Base-by-base conservation (phyloP, 2,888 invertebrate genomes). In the Drosophila nr. fundita region DNA sequence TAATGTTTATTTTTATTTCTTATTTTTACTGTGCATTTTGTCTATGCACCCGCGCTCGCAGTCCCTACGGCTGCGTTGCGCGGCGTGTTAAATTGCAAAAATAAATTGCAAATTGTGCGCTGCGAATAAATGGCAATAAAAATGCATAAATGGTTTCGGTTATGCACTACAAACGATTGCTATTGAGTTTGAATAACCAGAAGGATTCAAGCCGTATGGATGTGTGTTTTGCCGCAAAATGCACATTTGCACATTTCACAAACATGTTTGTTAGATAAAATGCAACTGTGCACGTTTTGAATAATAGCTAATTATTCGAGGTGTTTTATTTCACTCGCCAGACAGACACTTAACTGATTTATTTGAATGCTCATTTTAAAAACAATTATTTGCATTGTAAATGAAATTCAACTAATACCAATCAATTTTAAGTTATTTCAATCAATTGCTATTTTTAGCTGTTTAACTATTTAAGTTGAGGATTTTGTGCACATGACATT, bases 1-100 rank as follows among this genome's bases (percentile, higher is more conserved):
- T 73, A 30, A 29, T 52, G 27, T 29, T 64, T 6, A 11, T 59
- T 32, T 24, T 32, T 42, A 15, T 18, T 29, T 55, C 11, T 36
- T 21, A 24, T 29, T 29, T 29, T 48, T 38, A 18, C 45, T 21
- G 34, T 27, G n/a, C 55, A 55, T 38, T 64, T 73, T 68, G 72
- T 58, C 49, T 55, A 68, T 75, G 57, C 61, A 55, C 5, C 34
- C 54, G 3, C 38, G 38, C 21, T 54, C 30, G 13, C 34, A 18
- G n/a, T 52, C 61, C 55, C 62, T 27, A 6, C 40, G 38, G 66
- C 68, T 54, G 53, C 42, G 54, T 68, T 68, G 76, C 62, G 64
- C 83, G 62, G 79, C 80, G 90, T 87, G 87, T 87, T 90, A 90
- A 87, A 87, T 87, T 89, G 86, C 89, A 87, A 87, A 85, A 83